phyloP scores from a whole-genome alignment of 2,888 invertebrate genomes.

The Argyra leucocephala region DNA sequence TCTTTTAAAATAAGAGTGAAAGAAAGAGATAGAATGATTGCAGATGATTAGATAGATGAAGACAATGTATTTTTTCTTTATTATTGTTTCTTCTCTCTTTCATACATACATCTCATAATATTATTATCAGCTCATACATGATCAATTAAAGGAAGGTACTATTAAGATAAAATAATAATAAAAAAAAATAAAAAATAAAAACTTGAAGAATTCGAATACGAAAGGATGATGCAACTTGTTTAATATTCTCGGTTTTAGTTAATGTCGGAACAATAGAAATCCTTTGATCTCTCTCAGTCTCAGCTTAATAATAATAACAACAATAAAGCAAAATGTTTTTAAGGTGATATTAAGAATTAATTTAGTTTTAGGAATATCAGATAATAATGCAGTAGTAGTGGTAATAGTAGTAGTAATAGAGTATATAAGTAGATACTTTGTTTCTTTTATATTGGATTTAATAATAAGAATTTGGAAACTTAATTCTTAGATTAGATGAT shows the following conservation, averaged over 20 bases:
- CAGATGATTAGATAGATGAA: background rate
- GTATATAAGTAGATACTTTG: no score
- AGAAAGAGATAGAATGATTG: background rate
- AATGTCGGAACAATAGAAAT: background rate
- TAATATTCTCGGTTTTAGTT: background rate
- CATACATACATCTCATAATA: no score
- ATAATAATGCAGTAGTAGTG: background rate
- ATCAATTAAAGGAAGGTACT: background rate
- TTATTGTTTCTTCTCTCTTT: background rate
- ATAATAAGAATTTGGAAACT: background rate
- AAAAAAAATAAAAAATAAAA: background rate
- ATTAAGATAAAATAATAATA: background rate
- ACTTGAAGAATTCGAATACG: background rate
- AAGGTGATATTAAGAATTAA: slow-evolving; percentile 3
- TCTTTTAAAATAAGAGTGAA: background rate
- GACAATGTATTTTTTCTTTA: no score
- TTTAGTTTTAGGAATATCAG: background rate
- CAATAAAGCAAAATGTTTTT: background rate
- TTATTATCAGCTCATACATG: background rate
- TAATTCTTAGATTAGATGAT: background rate
- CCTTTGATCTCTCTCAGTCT: background rate
- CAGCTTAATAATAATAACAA: background rate
- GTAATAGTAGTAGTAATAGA: no score
- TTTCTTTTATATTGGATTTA: background rate
- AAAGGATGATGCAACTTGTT: slow-evolving; percentile 3